These are phyloP conservation scores for Phortica magna DNA, from an alignment of 2,888 invertebrate genomes.

Conservation along the genomic window DNA sequence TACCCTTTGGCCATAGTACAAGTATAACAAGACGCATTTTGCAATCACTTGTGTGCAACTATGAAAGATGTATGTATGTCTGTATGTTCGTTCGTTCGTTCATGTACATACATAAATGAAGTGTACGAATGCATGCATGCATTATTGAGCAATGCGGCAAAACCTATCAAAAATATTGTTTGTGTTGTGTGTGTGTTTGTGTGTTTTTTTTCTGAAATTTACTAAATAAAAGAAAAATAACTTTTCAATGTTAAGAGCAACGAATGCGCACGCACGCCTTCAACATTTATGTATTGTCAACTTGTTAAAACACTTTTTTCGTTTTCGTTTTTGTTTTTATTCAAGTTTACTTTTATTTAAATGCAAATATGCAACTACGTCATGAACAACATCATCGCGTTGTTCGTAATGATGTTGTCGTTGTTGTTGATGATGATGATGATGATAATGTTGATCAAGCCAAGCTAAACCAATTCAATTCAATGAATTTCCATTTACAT, in stretches of 20 bases:
- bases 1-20: too few species aligned
- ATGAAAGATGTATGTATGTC: not conserved
- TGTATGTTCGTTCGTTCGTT: not conserved
- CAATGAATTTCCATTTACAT: conserved; percentile 65
- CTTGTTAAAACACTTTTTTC: not conserved
- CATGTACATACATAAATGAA: too few species aligned
- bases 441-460: not conserved
- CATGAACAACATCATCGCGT: not conserved
- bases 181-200: too few species aligned
- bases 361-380: conserved; percentile 33
- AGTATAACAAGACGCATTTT: too few species aligned
- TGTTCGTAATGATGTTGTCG: conserved; percentile 18
- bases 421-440: not conserved
- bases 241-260: not conserved
- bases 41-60: not conserved
- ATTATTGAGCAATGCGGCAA: not conserved
- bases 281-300: not conserved
- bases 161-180: conserved; percentile 52
- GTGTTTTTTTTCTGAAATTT: not conserved
- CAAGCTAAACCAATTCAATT: not conserved
- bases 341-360: conserved; percentile 8
- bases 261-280: not conserved
- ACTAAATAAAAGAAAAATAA: not conserved
- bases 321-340: not conserved
- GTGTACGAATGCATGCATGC: not conserved